Base-by-base conservation (phyloP, 2,797 vertebrate species). In the Diglossa cyanea region DNA sequence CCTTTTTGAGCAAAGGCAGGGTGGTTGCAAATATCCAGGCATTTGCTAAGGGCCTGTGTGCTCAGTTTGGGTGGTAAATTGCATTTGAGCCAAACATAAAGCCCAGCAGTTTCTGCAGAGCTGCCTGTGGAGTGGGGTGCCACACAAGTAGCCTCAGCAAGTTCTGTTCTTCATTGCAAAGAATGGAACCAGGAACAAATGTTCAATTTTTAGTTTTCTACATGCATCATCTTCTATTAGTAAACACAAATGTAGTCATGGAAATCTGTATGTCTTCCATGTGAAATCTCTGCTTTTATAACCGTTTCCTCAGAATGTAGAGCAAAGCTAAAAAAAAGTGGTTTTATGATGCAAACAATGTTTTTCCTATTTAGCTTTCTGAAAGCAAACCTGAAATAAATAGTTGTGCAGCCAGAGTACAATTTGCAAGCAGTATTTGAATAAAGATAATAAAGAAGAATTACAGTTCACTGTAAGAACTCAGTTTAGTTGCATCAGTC, bases 101-200 rank as follows among this genome's bases (percentile, higher is more conserved):
- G 93, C 61, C 35, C 77, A 71, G 42, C 72, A 81, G 44, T 90
- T 85, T 88, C 74, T 76, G 21, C 31, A 40, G 35, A 67, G 37
- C 57, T 61, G 75, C 87, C 61, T 92, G 82, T 77, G 78, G 80
- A 91, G 67, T n/a, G 57, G 62, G 72, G 90, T 97, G 78, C 80
- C 93, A 94, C 92, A 95, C 83, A 93, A 95, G 86, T 77, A 92
- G 88, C 72, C 86, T 48, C 50, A 77, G 75, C 28, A 54, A 89
- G 75, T 77, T 93, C 74, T 92, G 81, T 53, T 65, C 63, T 82
- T 87, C 15, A 0, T 84, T 92, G 71, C 86, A 63, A 51, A 81
- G 78, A 73, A 63, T 4, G 33, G 54, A 92, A 83, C 25, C 13
- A 57, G 61, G 61, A 83, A 63, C 33, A 81, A 92, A 85, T 80